Conservation (phyloP, 2,888 invertebrate genomes). For the Dascillus cervinus region DNA sequence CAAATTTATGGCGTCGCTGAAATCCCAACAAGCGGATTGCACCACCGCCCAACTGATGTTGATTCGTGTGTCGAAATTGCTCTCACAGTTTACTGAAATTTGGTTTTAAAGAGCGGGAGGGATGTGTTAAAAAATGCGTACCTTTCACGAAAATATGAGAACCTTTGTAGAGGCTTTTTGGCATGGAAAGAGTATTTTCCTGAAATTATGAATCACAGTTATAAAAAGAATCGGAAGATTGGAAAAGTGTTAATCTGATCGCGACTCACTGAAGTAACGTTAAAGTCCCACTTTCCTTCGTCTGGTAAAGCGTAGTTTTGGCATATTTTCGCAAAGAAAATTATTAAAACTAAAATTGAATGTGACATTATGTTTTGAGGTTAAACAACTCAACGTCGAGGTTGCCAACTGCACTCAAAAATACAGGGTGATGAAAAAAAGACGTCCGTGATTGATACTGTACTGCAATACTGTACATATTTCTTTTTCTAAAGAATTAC, state of each 20-base stretch:
- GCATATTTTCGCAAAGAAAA: background rate
- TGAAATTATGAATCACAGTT: constrained; percentile 35
- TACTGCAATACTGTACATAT: too few relatives aligned
- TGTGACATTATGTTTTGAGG: background rate
- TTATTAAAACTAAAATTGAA: background rate
- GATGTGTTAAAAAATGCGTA: constrained; percentile 41
- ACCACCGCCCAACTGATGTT: constrained; percentile 48
- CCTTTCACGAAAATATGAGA: constrained; percentile 63
- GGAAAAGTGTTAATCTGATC: too few relatives aligned
- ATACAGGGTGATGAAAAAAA: too few relatives aligned
- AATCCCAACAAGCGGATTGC: constrained; percentile 52
- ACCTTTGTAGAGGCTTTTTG: constrained; percentile 61
- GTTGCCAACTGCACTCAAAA: too few relatives aligned
- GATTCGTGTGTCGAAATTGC: constrained; percentile 31
- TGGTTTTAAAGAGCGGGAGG: constrained; percentile 5
- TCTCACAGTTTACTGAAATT: constrained; percentile 30
- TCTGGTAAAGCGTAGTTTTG: constrained; percentile 46
- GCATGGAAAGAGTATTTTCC: constrained; percentile 43
- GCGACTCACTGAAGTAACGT: constrained; percentile 43
- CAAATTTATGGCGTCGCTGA: constrained; percentile 30
- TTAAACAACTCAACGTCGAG: background rate
- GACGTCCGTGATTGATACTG: too few relatives aligned
- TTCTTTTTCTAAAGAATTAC: too few relatives aligned
- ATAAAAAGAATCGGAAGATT: constrained; percentile 3
- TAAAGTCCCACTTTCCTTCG: constrained; percentile 60